A percentile compares a stretch with the other conserved stretches of the same genome.
Evolutionary conservation across 1,140 invertebrate genomes (phyloP).

Genomic region (Pteromalus puparum): DNA sequence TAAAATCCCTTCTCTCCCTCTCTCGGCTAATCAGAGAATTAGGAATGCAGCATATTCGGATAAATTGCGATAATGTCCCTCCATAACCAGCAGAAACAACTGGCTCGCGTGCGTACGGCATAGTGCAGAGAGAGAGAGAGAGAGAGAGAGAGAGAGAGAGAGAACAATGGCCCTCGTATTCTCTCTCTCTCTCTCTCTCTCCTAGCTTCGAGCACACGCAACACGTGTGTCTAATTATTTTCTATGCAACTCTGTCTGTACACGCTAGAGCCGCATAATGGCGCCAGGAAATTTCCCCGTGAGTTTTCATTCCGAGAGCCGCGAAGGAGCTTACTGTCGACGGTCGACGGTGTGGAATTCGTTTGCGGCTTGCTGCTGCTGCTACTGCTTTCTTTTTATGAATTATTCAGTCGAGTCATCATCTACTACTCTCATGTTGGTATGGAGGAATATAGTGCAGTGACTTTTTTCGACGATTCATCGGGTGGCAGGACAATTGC

Average conservation of each 20-base stretch:
- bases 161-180: too few species aligned
- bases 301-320: slow-evolving; percentile 19
- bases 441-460: background rate
- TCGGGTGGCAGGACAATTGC: background rate
- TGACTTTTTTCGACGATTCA: background rate
- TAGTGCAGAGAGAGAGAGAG: background rate
- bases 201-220: slow-evolving; percentile 56
- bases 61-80: slow-evolving; percentile 27
- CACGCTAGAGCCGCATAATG: slow-evolving; percentile 19
- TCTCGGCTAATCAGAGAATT: slow-evolving; percentile 2
- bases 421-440: background rate
- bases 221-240: slow-evolving; percentile 67
- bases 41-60: slow-evolving; percentile 11
- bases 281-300: background rate
- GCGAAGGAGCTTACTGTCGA: background rate
- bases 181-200: background rate
- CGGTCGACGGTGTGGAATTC: background rate
- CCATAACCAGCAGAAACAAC: background rate
- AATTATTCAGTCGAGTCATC: slow-evolving; percentile 29
- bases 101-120: background rate
- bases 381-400: slow-evolving; percentile 14
- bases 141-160: too few species aligned
- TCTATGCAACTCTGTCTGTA: slow-evolving; percentile 54
- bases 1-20: background rate
- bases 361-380: background rate